These are phyloP conservation scores for Ranitomeya variabilis DNA, from an alignment of 2,113 vertebrate species.

Conservation along the genomic window DNA sequence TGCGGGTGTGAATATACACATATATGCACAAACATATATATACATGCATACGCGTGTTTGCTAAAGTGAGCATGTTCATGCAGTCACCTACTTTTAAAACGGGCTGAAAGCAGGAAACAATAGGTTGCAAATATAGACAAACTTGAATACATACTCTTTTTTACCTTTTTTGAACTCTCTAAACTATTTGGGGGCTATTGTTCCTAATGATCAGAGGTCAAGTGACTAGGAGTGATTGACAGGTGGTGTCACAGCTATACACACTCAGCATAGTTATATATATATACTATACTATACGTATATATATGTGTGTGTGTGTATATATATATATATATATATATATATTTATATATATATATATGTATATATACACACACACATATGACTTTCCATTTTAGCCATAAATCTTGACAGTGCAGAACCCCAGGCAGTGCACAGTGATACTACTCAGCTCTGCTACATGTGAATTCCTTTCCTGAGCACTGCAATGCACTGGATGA, in stretches of 20 bases:
- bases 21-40: too few relatives aligned
- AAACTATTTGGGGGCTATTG: not conserved
- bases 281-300: too few relatives aligned
- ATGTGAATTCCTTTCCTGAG: not conserved
- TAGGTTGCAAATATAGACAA: not conserved
- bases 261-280: not conserved
- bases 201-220: not conserved
- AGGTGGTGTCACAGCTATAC: not conserved
- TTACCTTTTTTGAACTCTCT: not conserved
- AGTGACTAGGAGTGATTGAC: not conserved
- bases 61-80: too few relatives aligned
- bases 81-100: too few relatives aligned
- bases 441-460: not conserved
- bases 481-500: not conserved
- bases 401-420: not conserved
- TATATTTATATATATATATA: not conserved
- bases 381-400: not conserved
- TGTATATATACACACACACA: too few relatives aligned
- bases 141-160: not conserved
- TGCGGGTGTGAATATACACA: too few relatives aligned
- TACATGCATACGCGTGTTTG: too few relatives aligned
- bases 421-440: not conserved
- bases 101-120: not conserved
- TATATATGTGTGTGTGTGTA: not conserved
- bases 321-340: not conserved